Base-by-base conservation (phyloP, 2,888 invertebrate genomes). In the Tupiocoris notatus region DNA sequence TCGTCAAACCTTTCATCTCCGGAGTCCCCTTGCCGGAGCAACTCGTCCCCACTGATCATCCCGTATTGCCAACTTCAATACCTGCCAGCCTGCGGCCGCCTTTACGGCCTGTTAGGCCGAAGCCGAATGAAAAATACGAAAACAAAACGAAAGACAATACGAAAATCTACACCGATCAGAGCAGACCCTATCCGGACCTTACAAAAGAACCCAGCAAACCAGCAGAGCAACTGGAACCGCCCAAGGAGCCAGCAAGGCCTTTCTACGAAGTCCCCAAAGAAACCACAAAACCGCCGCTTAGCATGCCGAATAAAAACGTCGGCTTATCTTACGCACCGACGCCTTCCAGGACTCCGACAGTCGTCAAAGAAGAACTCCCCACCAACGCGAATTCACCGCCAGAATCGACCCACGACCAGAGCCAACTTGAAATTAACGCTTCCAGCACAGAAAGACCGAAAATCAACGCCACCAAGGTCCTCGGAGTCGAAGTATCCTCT, bases 21-120 rank as follows among this genome's bases (percentile, higher is more conserved):
- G 91, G 90, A 58, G 88, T 91, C 22, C 91, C 91, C 79, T 84
- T 92, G 77, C 91, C 92, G 1, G 92, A 93, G 81, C 90, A 91
- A 83, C 88, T 91, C 73, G 90, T 91, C 7, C 91, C 91, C n/a
- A 79, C 81, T 12, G 79, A 79, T 12, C 20, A 17, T 1, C 70
- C 85, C 89, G 1, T 90, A 89, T 6, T 89, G 90, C 59, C 59
- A 21, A 20, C 91, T 16, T 56, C 67, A 3, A 66, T 23, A 12
- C 74, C 77, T 17, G 67, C 68, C 6, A 75, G 75, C 9, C 71
- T 78, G n/a, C 62, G 78, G 12, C 77, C 77, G 2, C 78, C 78
- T 18, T 57, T 77, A n/a, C 64, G 78, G 9, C 78, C 78, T 3
- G 67, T 77, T 17, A 61, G 73, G 23, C 78, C 78, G 1, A 77